Conservation (phyloP, 2,113 vertebrate species). For the Phalacrocorax carbo region DNA sequence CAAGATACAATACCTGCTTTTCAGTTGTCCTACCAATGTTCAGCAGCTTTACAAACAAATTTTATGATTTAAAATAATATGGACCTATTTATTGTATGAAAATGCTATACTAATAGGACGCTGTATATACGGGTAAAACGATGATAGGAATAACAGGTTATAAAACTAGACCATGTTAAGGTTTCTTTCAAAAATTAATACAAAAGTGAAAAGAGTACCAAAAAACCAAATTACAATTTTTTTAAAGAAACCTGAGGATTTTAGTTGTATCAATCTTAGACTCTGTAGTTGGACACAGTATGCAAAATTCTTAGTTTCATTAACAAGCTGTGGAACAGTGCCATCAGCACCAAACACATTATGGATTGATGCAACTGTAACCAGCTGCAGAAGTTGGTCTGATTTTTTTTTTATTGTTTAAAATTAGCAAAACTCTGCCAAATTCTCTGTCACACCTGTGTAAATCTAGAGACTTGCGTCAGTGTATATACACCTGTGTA, state of each 20-base stretch:
- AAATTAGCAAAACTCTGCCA: slow-evolving; percentile 38
- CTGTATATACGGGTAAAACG: not conserved
- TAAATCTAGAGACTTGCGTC: slow-evolving; percentile 30
- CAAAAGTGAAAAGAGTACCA: not conserved
- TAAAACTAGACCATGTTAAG: not conserved
- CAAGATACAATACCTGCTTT: not conserved
- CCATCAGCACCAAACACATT: not conserved
- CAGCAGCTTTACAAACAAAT: not conserved
- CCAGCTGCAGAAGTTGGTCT: not conserved
- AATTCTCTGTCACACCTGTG: slow-evolving; percentile 21
- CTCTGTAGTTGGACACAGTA: not conserved
- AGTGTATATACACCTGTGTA: slow-evolving; percentile 37
- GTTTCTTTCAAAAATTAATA: not conserved
- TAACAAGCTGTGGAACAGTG: not conserved
- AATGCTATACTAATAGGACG: not conserved
- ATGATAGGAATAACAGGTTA: not conserved
- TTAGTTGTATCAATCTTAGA: not conserved
- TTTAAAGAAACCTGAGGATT: not conserved
- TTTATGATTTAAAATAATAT: not conserved
- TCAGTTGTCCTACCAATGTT: not conserved
- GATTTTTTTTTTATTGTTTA: not conserved
- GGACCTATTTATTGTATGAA: not conserved
- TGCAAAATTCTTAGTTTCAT: not conserved
- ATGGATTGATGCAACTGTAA: not conserved
- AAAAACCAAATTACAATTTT: not conserved